phyloP scores from a whole-genome alignment of 2,797 vertebrate genomes.

The Pantherophis alleghaniensis region DNA sequence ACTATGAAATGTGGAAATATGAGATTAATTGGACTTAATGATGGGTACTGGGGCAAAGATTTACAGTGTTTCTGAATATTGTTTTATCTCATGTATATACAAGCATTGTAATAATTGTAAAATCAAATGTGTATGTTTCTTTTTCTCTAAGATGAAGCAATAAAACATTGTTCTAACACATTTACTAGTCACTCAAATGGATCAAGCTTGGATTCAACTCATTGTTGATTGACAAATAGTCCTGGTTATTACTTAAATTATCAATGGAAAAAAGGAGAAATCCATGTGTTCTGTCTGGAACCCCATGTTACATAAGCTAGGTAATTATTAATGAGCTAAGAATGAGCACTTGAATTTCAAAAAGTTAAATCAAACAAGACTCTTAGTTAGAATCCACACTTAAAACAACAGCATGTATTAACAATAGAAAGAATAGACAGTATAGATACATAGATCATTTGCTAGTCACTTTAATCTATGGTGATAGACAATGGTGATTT shows the following conservation, averaged over 20 bases:
- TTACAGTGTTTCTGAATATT: neutral
- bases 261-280: neutral
- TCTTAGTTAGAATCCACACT: neutral
- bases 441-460: neutral
- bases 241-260: neutral
- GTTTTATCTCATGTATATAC: neutral
- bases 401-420: neutral
- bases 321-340: neutral
- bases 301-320: neutral
- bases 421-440: neutral
- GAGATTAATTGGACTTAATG: neutral
- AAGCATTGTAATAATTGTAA: neutral
- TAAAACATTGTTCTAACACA: neutral
- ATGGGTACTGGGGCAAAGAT: neutral
- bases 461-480: neutral
- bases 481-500: neutral
- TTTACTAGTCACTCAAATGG: neutral
- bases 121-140: neutral
- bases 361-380: neutral
- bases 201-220: neutral
- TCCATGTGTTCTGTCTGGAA: neutral
- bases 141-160: neutral
- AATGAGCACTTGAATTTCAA: neutral
- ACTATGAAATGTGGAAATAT: neutral
- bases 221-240: neutral